Percentiles rank a stretch among this genome's conserved stretches.
phyloP scores from a whole-genome alignment of 2,797 vertebrate genomes.

The Coregonus suidteri region DNA sequence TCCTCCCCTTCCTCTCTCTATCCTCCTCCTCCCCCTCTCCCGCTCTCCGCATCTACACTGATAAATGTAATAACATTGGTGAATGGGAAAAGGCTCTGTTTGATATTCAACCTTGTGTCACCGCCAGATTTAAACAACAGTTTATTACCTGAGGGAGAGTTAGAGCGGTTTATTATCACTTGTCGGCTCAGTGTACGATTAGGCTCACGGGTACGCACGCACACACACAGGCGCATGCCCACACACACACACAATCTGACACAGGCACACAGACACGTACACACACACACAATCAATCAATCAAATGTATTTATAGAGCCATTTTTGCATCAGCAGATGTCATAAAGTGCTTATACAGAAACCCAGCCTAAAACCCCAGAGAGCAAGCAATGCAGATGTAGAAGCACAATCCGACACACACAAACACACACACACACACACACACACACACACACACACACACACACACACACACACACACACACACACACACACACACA shows the following conservation, averaged over 20 bases:
- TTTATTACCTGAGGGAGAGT: background rate
- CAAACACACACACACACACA: too few species aligned
- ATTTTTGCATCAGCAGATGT: too few species aligned
- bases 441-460: background rate
- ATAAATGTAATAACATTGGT: background rate
- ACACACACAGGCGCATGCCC: background rate
- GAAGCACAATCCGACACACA: background rate
- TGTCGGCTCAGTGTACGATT: constrained; percentile 1
- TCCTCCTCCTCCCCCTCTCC: background rate
- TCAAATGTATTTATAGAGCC: too few species aligned
- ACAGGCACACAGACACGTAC: too few species aligned
- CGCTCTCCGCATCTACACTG: background rate
- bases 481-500: background rate
- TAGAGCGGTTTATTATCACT: background rate
- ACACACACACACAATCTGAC: background rate
- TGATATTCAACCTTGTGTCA: background rate
- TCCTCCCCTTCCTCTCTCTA: background rate
- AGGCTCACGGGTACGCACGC: background rate
- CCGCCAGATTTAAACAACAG: too few species aligned
- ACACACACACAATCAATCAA: too few species aligned
- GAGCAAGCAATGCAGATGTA: too few species aligned
- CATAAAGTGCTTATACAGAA: too few species aligned
- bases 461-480: too few species aligned
- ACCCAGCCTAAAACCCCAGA: too few species aligned
- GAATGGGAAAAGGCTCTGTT: background rate